phyloP scores from a whole-genome alignment of 2,113 vertebrate species.

The Myotis brandtii region DNA sequence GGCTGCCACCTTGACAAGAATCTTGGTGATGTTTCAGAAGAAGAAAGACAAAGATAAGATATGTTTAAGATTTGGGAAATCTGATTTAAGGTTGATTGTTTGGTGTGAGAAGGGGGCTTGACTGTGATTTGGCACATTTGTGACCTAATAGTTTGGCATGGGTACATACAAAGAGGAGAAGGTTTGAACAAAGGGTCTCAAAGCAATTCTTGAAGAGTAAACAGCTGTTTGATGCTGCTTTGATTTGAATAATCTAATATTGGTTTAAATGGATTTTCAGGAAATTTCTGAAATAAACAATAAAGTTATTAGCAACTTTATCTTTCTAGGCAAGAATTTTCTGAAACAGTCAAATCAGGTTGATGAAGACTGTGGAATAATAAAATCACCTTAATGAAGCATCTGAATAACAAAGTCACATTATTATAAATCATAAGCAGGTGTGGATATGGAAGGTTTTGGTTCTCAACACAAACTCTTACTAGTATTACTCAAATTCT shows the following conservation, averaged over 20 bases:
- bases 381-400: background rate
- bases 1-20: background rate
- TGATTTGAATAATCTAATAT: background rate
- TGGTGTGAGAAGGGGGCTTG: background rate
- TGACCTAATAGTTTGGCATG: background rate
- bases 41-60: background rate
- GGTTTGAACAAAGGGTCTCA: slow-evolving; percentile 9
- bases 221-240: background rate
- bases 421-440: background rate
- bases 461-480: background rate
- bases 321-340: background rate
- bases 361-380: background rate
- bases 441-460: background rate
- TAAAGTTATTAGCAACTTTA: slow-evolving; percentile 13
- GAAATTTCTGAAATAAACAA: slow-evolving; percentile 17
- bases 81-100: background rate
- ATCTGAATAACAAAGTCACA: background rate
- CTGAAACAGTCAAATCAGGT: slow-evolving; percentile 10
- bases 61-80: background rate
- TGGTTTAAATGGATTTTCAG: slow-evolving; percentile 19
- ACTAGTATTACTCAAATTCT: background rate
- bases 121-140: background rate
- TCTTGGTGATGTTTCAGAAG: background rate
- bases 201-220: slow-evolving; percentile 8
- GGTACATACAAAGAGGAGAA: background rate